Evolutionary conservation across 2,888 invertebrate species (phyloP).

Genomic region (Cantharis nigra): DNA sequence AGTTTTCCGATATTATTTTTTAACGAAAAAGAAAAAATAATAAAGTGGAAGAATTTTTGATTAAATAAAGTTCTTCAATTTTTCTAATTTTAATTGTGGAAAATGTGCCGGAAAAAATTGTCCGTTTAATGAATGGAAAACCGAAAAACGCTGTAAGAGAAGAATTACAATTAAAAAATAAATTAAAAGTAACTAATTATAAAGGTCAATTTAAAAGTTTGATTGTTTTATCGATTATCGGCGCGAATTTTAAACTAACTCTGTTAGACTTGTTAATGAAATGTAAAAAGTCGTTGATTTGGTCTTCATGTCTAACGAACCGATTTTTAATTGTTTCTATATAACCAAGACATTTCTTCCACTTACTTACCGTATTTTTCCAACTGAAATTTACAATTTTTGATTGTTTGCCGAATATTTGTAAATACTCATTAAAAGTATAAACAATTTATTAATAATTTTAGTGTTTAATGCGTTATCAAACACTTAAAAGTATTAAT

Average conservation of each 20-base stretch:
- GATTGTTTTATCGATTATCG: conserved; percentile 38
- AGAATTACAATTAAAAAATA: conserved; percentile 28
- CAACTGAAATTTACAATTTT: neutral
- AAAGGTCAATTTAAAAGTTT: conserved; percentile 37
- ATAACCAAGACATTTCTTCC: conserved; percentile 31
- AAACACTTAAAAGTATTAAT: neutral
- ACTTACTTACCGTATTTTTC: neutral
- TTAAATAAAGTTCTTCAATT: neutral
- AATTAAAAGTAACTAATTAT: conserved; percentile 39
- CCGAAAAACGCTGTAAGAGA: conserved; percentile 14
- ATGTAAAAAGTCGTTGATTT: conserved; percentile 40
- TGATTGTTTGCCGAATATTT: neutral
- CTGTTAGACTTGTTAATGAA: conserved; percentile 42
- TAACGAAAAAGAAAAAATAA: neutral
- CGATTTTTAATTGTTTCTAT: conserved; percentile 36
- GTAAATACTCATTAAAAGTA: neutral
- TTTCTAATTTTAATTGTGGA: conserved; percentile 1
- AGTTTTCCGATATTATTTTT: neutral
- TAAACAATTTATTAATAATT: neutral
- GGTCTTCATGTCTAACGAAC: conserved; percentile 39
- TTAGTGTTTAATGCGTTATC: neutral
- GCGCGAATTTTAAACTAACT: conserved; percentile 35
- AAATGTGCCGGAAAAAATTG: conserved; percentile 12
- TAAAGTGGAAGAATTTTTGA: neutral
- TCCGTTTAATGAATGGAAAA: conserved; percentile 8